A percentile compares a stretch with the other conserved stretches of the same genome.
Evolutionary conservation across 2,113 vertebrate genomes (phyloP).

Genomic region (Heterotilapia buettikoferi): DNA sequence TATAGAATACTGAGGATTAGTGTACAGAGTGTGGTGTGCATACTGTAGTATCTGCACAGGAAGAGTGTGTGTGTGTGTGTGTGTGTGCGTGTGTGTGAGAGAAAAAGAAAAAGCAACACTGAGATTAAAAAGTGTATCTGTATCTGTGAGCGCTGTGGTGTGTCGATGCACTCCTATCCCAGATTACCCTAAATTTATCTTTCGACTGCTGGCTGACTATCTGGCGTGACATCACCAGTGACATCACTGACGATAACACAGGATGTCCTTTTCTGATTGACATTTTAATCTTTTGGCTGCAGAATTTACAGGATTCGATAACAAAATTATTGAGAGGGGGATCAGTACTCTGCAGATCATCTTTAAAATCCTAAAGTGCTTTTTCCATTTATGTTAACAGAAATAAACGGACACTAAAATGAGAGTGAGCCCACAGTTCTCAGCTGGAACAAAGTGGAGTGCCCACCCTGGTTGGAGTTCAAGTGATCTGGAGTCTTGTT

Average conservation of each 20-base stretch:
- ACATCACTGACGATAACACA: constrained; percentile 21
- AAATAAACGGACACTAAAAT: not conserved
- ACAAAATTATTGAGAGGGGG: not conserved
- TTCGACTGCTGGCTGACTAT: constrained; percentile 12
- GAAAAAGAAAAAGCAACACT: not conserved
- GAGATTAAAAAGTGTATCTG: constrained; percentile 26
- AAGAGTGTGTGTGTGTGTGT: not conserved
- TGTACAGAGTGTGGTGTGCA: not conserved
- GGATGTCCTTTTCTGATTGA: constrained; percentile 41
- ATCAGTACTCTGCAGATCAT: rapidly evolving
- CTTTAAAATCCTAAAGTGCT: not conserved
- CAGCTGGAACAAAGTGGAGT: not conserved
- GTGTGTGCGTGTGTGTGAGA: not conserved
- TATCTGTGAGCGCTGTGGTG: not conserved
- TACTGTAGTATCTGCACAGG: not conserved
- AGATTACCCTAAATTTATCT: constrained; percentile 63
- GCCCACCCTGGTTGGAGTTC: not conserved
- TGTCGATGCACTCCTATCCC: constrained; percentile 33
- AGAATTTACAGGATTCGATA: not conserved
- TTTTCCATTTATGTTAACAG: not conserved
- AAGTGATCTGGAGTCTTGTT: not conserved
- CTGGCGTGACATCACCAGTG: constrained; percentile 43
- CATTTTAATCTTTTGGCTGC: constrained; percentile 29
- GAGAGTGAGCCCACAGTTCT: not conserved
- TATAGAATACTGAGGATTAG: constrained; percentile 28